Base-by-base conservation (phyloP, 1,140 invertebrate genomes). In the Caerostris darwini region DNA sequence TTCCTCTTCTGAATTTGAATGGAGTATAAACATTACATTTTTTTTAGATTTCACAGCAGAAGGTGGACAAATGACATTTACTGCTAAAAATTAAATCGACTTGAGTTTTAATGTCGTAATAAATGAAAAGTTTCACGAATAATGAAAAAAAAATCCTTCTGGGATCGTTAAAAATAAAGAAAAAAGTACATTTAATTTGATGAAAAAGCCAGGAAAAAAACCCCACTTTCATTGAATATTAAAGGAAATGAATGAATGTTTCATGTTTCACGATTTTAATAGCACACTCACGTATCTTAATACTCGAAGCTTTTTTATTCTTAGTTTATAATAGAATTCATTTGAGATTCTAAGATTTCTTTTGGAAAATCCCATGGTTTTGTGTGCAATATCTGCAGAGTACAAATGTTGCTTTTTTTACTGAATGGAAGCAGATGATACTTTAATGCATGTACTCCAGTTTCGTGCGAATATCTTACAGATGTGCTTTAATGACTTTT, bases 141-240 rank as follows among this genome's bases (percentile, higher is more conserved):
- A n/a, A n/a, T n/a, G n/a, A n/a, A n/a, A n/a, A n/a, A n/a, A n/a
- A n/a, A n/a, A n/a, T n/a, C n/a, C n/a, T n/a, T n/a, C n/a, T n/a
- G n/a, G n/a, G n/a, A n/a, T n/a, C n/a, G n/a, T n/a, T n/a, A n/a
- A n/a, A n/a, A n/a, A n/a, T n/a, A n/a, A n/a, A n/a, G n/a, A n/a
- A n/a, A n/a, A n/a, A n/a, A n/a, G n/a, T n/a, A n/a, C 34, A 77
- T 77, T 77, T 77, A 77, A 77, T 50, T 77, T 77, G 34, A 34
- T 10, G 7, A 53, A 8, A 34, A 77, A 77, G 12, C 69, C 10
- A 34, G 50, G 50, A 77, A 69, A 17, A 53, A 8, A 5, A 5
- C 34, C 10, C 69, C 8, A n/a, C n/a, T n/a, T n/a, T 12, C 10
- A 12, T 53, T 3, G 8, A 77, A 10, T 50, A 53, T 7, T 0